A percentile compares a stretch with the other conserved stretches of the same genome.
Evolutionary conservation across 2,797 vertebrate genomes (phyloP).

Genomic region (Phyllotis vaccarum): DNA sequence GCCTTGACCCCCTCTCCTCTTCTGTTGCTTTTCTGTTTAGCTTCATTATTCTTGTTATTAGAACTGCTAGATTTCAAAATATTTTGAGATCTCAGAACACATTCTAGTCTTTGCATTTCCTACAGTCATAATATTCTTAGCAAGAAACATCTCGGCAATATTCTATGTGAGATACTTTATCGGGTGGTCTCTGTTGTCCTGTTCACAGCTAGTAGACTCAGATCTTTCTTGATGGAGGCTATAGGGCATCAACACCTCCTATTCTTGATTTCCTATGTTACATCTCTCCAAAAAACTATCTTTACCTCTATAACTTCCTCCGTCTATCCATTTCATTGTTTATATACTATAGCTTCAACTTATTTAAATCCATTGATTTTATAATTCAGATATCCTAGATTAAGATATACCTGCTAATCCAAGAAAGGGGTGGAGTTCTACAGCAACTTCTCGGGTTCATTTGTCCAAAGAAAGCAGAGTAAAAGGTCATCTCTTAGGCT

Average conservation of each 20-base stretch:
- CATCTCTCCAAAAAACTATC: not conserved
- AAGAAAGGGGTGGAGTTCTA: not conserved
- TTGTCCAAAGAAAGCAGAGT: not conserved
- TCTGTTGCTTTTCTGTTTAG: not conserved
- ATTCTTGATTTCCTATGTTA: not conserved
- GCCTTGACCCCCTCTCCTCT: not conserved
- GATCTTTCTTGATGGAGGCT: not conserved
- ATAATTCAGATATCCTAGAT: not conserved
- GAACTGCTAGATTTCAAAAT: not conserved
- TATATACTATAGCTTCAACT: not conserved
- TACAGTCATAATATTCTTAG: not conserved
- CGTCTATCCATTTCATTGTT: not conserved
- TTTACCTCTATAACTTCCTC: not conserved
- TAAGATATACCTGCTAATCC: not conserved
- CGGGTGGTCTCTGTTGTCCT: not conserved
- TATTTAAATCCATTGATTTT: not conserved
- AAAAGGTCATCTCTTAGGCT: not conserved
- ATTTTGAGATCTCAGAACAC: conserved; percentile 31
- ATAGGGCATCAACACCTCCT: not conserved
- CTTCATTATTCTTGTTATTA: not conserved
- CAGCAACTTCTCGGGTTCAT: not conserved
- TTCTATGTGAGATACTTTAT: not conserved
- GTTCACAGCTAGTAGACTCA: not conserved
- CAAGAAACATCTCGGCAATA: not conserved
- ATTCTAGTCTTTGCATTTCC: not conserved